Evolutionary conservation across 1,140 invertebrate species (phyloP), one percentile per base, ranked within the genome.

Genomic region (Drosophila simulans): DNA sequence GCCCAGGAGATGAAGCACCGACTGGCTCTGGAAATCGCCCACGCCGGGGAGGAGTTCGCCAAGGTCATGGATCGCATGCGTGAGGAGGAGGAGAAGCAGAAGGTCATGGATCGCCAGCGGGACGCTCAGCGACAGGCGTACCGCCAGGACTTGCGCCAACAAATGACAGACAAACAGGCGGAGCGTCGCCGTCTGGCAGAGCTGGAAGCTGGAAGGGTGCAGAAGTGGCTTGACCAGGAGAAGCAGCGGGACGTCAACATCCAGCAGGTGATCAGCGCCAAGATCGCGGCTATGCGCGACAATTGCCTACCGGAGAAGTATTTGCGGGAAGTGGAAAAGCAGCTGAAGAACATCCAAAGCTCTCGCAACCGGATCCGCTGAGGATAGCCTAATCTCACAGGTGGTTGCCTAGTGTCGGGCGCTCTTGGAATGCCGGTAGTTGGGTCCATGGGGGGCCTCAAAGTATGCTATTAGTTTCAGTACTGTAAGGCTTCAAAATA

Each of bases 151-250:
- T 84, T 92, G 27, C 76, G 78, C 34, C 86, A 84, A 15, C 93
- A 95, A 92, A 95, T 95, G 42, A 94, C 94, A 75, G 93, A 95
- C 54, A 95, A 95, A 74, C 94, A 95, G 81, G 92, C 90, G 37
- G 93, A 95, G 77, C 93, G 93, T 17, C 94, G 94, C 10, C 82
- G 80, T 5, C 31, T 82, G 5, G 60, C 70, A 0, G 91, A 93
- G 1, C 62, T 91, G 3, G 92, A 94, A 40, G 93, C 94, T 42
- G 93, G 91, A 35, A 93, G 93, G 34, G 94, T 94, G 58, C 93
- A 94, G 51, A 95, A 95, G 90, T 93, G 94, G 69, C 90, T 93
- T 27, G 91, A 93, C 2, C 93, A 94, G 71, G 91, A 93, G 49
- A 93, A 94, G n/a, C 85, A 93, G 60, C 93, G 94, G 2, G 93